A percentile compares a stretch with the other conserved stretches of the same genome.
Conservation (phyloP, 2,888 invertebrate genomes). For the Andrena trimmerana region DNA sequence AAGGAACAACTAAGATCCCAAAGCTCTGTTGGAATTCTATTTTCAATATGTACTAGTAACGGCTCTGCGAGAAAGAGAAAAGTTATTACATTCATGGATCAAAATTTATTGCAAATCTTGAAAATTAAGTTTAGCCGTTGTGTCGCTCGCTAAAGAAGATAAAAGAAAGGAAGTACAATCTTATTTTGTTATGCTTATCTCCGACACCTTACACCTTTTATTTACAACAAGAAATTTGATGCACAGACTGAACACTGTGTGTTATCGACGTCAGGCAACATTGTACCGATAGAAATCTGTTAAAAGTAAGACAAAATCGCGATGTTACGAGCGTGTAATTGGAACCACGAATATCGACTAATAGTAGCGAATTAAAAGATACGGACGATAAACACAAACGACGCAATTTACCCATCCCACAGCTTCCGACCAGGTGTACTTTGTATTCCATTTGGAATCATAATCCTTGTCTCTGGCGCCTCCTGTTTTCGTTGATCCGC, state of each 20-base stretch:
- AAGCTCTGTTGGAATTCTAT: neutral
- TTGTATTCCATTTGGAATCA: conserved; percentile 77
- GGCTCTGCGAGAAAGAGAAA: too few relatives aligned
- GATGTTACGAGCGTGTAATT: neutral
- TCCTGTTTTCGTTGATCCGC: conserved; percentile 67
- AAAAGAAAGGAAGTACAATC: neutral
- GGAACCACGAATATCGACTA: neutral
- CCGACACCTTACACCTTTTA: too few relatives aligned
- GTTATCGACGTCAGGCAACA: neutral
- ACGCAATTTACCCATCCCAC: conserved; percentile 79
- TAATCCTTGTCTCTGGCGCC: conserved; percentile 74
- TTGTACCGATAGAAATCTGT: neutral
- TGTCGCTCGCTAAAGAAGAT: neutral
- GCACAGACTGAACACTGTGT: too few relatives aligned
- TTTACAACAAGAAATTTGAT: too few relatives aligned
- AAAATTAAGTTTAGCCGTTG: neutral
- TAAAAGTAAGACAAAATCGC: neutral
- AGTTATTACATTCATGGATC: too few relatives aligned
- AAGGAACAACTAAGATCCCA: neutral
- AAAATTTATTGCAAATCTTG: neutral
- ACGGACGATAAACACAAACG: conserved; percentile 28
- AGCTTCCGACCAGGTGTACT: conserved; percentile 80
- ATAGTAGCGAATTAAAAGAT: neutral
- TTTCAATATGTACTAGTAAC: neutral
- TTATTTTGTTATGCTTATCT: too few relatives aligned